Conservation (phyloP, 2,797 vertebrate species). For the Acomys russatus region DNA sequence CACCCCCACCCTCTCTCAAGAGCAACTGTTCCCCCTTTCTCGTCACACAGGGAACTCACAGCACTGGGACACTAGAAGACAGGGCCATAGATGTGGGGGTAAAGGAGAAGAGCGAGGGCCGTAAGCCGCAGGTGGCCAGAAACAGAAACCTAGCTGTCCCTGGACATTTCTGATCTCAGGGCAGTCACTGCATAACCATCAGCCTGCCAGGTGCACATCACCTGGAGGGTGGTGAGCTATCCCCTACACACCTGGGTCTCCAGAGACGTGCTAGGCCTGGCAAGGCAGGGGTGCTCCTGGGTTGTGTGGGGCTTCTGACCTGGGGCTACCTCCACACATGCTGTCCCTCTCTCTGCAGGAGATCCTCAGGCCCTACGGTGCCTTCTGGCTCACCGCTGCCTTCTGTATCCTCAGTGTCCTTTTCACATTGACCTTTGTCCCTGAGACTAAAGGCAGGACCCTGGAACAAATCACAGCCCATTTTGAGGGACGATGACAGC, state of each 20-base stretch:
- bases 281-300: neutral
- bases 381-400: slow-evolving; percentile 95
- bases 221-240: neutral
- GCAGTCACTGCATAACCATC: neutral
- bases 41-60: neutral
- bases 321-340: rapidly evolving
- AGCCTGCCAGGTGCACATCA: neutral
- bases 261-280: neutral
- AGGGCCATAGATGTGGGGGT: neutral
- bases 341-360: slow-evolving; percentile 84
- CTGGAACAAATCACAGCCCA: slow-evolving; percentile 94
- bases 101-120: neutral
- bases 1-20: no score
- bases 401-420: slow-evolving; percentile 90
- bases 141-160: neutral
- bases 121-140: neutral
- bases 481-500: slow-evolving; percentile 87
- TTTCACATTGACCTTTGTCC: slow-evolving; percentile 93
- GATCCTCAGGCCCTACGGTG: slow-evolving; percentile 91
- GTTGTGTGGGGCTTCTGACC: neutral
- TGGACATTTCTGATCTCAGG: neutral
- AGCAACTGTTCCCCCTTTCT: rapidly evolving
- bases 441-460: slow-evolving; percentile 95
- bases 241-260: neutral
- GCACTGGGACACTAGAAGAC: neutral